Evolutionary conservation across 2,113 vertebrate species (phyloP).

Genomic region (Oreamnos americanus): DNA sequence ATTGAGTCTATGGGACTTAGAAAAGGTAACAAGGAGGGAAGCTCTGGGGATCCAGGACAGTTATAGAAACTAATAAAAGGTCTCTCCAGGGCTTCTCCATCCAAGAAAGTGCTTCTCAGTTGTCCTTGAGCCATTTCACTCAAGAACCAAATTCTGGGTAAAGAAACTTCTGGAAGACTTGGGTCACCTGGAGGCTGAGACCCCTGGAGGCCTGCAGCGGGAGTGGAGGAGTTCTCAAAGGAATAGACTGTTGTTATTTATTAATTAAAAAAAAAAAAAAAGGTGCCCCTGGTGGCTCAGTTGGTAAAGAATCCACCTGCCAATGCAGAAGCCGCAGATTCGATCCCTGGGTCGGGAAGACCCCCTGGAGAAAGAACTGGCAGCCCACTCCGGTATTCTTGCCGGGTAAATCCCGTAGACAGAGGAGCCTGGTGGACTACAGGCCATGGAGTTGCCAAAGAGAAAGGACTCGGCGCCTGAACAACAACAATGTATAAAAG

Average conservation of each 20-base stretch:
- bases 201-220: neutral
- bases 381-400: neutral
- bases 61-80: neutral
- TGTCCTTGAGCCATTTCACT: neutral
- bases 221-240: neutral
- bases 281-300: neutral
- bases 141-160: neutral
- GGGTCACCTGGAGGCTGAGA: neutral
- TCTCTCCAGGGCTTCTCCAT: neutral
- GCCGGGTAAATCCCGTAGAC: rapidly evolving
- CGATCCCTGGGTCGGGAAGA: neutral
- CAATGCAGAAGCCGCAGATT: neutral
- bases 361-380: neutral
- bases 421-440: neutral
- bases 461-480: neutral
- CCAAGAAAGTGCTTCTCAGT: neutral
- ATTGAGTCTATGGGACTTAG: neutral
- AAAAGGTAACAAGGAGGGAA: neutral
- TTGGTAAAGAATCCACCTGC: neutral
- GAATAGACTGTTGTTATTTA: neutral
- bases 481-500: neutral
- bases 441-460: neutral
- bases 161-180: neutral
- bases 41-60: neutral
- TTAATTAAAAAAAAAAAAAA: neutral